Base-by-base conservation (phyloP, 2,797 vertebrate species). In the Sternarchorhynchus goeldii region DNA sequence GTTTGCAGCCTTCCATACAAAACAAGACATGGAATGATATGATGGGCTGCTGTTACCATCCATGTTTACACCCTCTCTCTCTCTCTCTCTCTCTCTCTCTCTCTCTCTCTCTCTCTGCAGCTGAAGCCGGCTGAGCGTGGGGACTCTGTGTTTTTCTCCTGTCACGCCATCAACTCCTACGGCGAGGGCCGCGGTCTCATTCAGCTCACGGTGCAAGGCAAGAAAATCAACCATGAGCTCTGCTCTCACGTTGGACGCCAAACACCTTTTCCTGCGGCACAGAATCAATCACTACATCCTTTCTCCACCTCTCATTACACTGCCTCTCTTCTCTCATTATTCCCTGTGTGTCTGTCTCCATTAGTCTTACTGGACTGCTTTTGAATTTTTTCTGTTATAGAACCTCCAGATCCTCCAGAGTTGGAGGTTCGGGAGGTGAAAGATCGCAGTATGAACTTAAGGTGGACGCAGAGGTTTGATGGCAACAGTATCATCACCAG, bases 401-500 rank as follows among this genome's bases (percentile, higher is more conserved):
- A 99, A 87, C 97, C 97, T 75, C 97, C 97, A 0, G 97, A 98
- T 85, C 97, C 97, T 0, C 97, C 97, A 0, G 97, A 99, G 88
- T 91, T 99, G 80, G 97, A 99, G 87, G 96, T 99, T 78, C 93
- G 96, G 0, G 97, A 99, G 88, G 97, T 99, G 66, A 99, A 98
- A 85, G 96, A 97, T 85, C 93, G 97, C n/a, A 99, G 97, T 70
- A 99, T 99, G 96, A 99, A 98, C 82, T 87, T 99, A 71, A 92
- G 97, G 65, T 99, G 97, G 97, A 99, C 96, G 0, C 96, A 98
- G 88, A 86, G 97, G n/a, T 99, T 99, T 0, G 97, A 99, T 0
- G 97, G 97, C 72, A 99, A 99, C 93, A 99, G 97, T 89, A 97
- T 98, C 90, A 98, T 98, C 91, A 98, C 97, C 0, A 97, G 96